phyloP scores from a whole-genome alignment of 2,888 invertebrate genomes.

The Meandrusa payeni region DNA sequence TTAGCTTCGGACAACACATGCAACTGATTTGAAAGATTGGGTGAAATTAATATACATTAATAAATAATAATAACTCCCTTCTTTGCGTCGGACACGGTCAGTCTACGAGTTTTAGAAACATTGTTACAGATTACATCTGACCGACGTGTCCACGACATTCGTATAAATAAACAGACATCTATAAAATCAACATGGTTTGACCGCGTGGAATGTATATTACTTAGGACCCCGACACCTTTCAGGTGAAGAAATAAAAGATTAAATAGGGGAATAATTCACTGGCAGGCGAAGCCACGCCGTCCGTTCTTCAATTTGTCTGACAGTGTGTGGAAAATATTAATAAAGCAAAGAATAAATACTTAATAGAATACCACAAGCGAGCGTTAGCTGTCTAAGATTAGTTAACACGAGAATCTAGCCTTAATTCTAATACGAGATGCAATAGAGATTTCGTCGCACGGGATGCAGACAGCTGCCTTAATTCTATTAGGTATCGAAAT shows the following conservation, averaged over 20 bases:
- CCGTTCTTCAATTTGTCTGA: conserved; percentile 16
- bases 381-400: conserved; percentile 72
- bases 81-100: conserved; percentile 34
- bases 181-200: conserved; percentile 71
- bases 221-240: conserved; percentile 77
- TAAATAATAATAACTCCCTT: conserved; percentile 26
- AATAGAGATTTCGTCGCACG: conserved; percentile 37
- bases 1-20: conserved; percentile 37
- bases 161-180: conserved; percentile 27
- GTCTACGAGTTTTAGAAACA: conserved; percentile 58
- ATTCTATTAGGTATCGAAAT: no score
- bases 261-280: conserved; percentile 29
- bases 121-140: conserved; percentile 68
- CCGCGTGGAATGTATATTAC: conserved; percentile 77
- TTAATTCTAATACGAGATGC: conserved; percentile 68
- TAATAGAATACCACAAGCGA: conserved; percentile 62
- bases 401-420: conserved; percentile 74
- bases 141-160: conserved; percentile 34
- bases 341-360: conserved; percentile 50
- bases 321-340: conserved; percentile 34
- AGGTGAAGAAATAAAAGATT: conserved; percentile 73
- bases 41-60: conserved; percentile 24
- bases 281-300: conserved; percentile 25
- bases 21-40: no score
- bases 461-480: conserved; percentile 28